Percentiles rank a stretch among this genome's conserved stretches.
phyloP scores from a whole-genome alignment of 2,888 invertebrate species.

The Rhagonycha lutea region DNA sequence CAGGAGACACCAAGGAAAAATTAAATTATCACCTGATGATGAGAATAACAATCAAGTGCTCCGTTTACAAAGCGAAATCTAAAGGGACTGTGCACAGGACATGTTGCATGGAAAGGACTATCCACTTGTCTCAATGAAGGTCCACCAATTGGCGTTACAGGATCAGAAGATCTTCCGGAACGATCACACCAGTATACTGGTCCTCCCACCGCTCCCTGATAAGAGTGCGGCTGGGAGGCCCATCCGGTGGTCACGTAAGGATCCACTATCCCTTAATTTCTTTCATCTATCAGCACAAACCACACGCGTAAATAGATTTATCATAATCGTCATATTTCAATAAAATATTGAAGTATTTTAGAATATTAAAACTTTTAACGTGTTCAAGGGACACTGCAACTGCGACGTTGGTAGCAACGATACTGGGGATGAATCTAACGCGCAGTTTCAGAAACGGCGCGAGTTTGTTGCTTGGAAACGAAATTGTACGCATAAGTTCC shows the following conservation, averaged over 20 bases:
- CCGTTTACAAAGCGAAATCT: constrained; percentile 65
- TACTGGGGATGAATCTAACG: constrained; percentile 33
- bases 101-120: constrained; percentile 61
- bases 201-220: constrained; percentile 45
- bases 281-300: constrained; percentile 1
- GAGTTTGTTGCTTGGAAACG: constrained; percentile 42
- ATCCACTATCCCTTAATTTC: constrained; percentile 52
- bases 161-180: constrained; percentile 57
- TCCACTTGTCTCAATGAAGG: constrained; percentile 56
- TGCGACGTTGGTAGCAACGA: constrained; percentile 30
- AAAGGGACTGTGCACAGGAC: constrained; percentile 78
- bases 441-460: constrained; percentile 39
- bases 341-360: not conserved
- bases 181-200: constrained; percentile 49
- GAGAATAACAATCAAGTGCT: constrained; percentile 56
- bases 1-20: not conserved
- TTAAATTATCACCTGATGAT: constrained; percentile 53
- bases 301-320: not conserved
- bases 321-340: not conserved
- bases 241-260: constrained; percentile 57
- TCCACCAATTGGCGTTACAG: constrained; percentile 57
- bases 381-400: constrained; percentile 35
- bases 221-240: constrained; percentile 47
- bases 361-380: constrained; percentile 2
- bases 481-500: constrained; percentile 25